Evolutionary conservation across 2,797 vertebrate genomes (phyloP).

Genomic region (Falco cherrug): DNA sequence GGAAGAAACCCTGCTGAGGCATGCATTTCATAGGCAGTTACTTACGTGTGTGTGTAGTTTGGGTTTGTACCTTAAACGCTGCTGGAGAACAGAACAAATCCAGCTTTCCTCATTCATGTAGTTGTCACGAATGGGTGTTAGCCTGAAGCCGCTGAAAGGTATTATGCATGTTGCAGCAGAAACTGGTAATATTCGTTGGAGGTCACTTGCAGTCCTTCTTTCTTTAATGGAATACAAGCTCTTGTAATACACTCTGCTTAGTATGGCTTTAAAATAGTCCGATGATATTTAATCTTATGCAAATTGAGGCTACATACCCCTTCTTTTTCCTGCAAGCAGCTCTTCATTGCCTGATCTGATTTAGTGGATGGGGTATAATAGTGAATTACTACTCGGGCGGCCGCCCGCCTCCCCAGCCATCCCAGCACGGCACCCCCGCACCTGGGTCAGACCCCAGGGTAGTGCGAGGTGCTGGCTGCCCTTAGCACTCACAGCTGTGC

Average conservation of each 20-base stretch:
- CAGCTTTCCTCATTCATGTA: background rate
- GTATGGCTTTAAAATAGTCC: background rate
- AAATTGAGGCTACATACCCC: background rate
- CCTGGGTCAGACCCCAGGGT: background rate
- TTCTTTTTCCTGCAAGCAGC: background rate
- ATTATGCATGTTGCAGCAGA: fast-evolving
- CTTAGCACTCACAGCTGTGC: background rate
- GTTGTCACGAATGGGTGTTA: fast-evolving
- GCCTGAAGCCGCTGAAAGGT: background rate
- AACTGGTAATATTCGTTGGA: background rate
- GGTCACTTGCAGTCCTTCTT: background rate
- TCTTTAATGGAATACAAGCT: background rate
- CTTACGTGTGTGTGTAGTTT: background rate
- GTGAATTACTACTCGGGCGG: background rate
- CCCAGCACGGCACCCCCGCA: fast-evolving
- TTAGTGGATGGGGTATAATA: background rate
- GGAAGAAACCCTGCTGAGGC: background rate
- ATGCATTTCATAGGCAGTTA: fast-evolving
- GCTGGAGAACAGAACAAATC: too few relatives aligned
- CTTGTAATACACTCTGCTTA: background rate
- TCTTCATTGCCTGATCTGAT: background rate
- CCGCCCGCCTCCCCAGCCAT: background rate
- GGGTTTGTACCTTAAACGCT: background rate
- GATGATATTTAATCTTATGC: background rate
- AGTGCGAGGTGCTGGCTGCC: background rate